phyloP scores from a whole-genome alignment of 2,797 vertebrate species.

The Microcaecilia unicolor region DNA sequence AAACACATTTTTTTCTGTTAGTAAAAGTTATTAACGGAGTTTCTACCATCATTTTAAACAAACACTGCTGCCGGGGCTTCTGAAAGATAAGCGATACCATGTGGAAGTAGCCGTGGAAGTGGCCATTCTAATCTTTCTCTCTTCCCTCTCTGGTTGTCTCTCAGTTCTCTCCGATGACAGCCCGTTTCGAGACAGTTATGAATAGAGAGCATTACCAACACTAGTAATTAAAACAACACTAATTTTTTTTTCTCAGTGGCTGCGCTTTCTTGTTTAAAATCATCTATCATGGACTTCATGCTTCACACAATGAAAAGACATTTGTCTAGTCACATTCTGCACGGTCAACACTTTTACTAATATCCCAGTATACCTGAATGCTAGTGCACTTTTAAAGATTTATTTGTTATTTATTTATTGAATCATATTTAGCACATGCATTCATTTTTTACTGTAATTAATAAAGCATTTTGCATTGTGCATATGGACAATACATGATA shows the following conservation, averaged over 20 bases:
- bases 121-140: conserved; percentile 10
- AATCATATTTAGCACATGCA: no score
- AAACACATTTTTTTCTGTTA: neutral
- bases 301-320: conserved; percentile 61
- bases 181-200: conserved; percentile 62
- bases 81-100: conserved; percentile 13
- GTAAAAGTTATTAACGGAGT: conserved; percentile 15
- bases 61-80: neutral
- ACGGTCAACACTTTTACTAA: conserved; percentile 54
- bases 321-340: conserved; percentile 57
- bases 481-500: no score
- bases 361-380: conserved; percentile 42
- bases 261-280: conserved; percentile 64
- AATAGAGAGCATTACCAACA: conserved; percentile 70
- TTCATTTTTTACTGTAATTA: conserved; percentile 6
- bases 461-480: conserved; percentile 17
- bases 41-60: conserved; percentile 23
- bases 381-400: conserved; percentile 22
- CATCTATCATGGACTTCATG: conserved; percentile 67
- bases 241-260: conserved; percentile 73
- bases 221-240: conserved; percentile 81
- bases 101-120: conserved; percentile 4
- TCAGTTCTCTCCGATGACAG: conserved; percentile 38
- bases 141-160: neutral
- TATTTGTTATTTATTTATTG: no score